A percentile compares a stretch with the other conserved stretches of the same genome.
Conservation (phyloP, 2,113 vertebrate genomes). For the Sylvia atricapilla region DNA sequence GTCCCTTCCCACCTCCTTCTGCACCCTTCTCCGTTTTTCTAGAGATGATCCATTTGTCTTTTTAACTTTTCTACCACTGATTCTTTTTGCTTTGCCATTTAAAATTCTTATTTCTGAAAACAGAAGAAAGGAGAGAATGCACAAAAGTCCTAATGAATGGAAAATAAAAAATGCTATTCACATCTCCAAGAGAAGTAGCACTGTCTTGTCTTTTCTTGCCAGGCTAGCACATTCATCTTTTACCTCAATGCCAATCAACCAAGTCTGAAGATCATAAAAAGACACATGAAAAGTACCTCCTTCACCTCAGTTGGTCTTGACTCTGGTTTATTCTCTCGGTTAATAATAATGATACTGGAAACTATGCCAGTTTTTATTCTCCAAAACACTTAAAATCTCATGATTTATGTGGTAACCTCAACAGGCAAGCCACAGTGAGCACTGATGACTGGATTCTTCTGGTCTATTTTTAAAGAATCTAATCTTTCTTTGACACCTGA, state of each 20-base stretch:
- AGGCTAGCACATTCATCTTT: not conserved
- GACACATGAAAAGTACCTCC: not conserved
- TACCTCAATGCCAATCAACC: not conserved
- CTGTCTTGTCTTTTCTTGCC: not conserved
- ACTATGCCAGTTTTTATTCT: not conserved
- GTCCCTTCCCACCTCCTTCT: not conserved
- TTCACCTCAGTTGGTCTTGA: not conserved
- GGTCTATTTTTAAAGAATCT: not conserved
- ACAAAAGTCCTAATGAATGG: not conserved
- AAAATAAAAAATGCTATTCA: not conserved
- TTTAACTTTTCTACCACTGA: not conserved
- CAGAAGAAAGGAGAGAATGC: not conserved
- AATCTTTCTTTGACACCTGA: not conserved
- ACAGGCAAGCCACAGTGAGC: not conserved
- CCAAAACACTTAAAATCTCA: not conserved
- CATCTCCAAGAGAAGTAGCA: not conserved
- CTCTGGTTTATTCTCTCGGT: not conserved
- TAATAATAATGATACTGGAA: not conserved
- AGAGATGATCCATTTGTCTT: not conserved
- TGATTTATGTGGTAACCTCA: not conserved
- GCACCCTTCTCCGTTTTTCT: not conserved
- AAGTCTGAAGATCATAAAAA: not conserved
- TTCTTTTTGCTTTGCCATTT: not conserved
- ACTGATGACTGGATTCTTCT: not conserved
- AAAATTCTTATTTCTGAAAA: not conserved